Conservation (phyloP, 2,797 vertebrate species). For the Eupleurogrammus muticus region DNA sequence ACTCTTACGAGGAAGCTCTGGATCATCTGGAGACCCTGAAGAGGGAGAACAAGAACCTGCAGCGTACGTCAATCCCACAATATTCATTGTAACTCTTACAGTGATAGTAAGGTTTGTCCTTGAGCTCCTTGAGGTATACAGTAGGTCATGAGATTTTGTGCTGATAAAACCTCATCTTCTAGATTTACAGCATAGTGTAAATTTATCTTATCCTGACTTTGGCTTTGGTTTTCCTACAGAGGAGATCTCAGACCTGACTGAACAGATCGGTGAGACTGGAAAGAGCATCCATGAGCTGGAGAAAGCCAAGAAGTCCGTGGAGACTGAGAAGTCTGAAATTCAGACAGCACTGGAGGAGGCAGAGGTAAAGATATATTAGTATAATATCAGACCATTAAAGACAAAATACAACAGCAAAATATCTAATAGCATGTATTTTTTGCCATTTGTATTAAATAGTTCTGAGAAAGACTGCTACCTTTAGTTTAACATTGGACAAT, state of each 20-base stretch:
- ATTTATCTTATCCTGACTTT: not conserved
- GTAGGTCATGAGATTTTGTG: no score
- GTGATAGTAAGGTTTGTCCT: no score
- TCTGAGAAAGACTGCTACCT: no score
- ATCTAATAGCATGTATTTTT: no score
- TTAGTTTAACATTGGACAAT: no score
- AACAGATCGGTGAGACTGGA: conserved; percentile 87
- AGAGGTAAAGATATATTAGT: conserved; percentile 70
- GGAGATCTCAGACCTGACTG: conserved; percentile 90
- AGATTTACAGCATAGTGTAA: no score
- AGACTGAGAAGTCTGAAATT: conserved; percentile 87
- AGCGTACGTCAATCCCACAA: conserved; percentile 22
- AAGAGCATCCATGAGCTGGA: conserved; percentile 89
- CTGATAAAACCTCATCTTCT: no score
- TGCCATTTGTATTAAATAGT: no score
- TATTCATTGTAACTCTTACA: no score
- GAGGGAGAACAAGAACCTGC: conserved; percentile 66
- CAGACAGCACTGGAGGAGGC: conserved; percentile 89
- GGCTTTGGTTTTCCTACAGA: conserved; percentile 67
- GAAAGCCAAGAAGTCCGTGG: conserved; percentile 86
- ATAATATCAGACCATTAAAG: no score
- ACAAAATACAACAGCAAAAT: no score
- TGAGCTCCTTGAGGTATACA: no score
- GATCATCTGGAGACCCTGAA: conserved; percentile 61
- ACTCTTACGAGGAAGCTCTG: conserved; percentile 54